phyloP scores from a whole-genome alignment of 2,113 vertebrate species.

The Hippolais icterina region DNA sequence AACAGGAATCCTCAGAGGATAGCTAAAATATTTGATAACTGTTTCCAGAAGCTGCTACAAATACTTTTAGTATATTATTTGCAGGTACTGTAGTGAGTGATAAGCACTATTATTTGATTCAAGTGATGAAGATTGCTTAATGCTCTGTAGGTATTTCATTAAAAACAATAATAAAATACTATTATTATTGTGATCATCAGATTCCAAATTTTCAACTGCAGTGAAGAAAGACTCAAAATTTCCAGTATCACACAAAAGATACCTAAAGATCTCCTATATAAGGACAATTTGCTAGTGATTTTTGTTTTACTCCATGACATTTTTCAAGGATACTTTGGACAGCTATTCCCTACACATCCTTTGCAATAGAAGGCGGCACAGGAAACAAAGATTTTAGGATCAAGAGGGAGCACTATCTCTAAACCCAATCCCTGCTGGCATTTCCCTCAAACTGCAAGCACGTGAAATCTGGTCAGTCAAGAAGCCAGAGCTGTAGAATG shows the following conservation, averaged over 20 bases:
- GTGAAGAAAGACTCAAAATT: neutral
- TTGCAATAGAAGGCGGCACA: neutral
- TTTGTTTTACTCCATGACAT: neutral
- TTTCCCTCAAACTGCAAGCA: neutral
- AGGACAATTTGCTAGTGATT: neutral
- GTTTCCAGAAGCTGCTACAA: neutral
- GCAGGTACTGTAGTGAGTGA: neutral
- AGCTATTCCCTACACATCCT: neutral
- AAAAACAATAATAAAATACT: neutral
- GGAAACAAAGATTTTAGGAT: slow-evolving; percentile 35
- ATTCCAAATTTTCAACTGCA: neutral
- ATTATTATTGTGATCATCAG: neutral
- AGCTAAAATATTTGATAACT: neutral
- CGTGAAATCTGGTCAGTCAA: neutral
- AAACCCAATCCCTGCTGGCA: neutral
- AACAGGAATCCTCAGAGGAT: neutral
- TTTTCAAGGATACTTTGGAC: neutral
- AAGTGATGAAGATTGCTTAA: neutral
- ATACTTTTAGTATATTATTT: neutral
- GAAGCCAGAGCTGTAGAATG: neutral
- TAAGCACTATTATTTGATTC: neutral
- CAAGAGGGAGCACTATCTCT: neutral
- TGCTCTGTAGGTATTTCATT: neutral
- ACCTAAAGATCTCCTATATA: neutral
- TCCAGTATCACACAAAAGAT: neutral